A percentile compares a stretch with the other conserved stretches of the same genome.
Evolutionary conservation across 2,888 invertebrate genomes (phyloP).

Genomic region (Crioceris asparagi): DNA sequence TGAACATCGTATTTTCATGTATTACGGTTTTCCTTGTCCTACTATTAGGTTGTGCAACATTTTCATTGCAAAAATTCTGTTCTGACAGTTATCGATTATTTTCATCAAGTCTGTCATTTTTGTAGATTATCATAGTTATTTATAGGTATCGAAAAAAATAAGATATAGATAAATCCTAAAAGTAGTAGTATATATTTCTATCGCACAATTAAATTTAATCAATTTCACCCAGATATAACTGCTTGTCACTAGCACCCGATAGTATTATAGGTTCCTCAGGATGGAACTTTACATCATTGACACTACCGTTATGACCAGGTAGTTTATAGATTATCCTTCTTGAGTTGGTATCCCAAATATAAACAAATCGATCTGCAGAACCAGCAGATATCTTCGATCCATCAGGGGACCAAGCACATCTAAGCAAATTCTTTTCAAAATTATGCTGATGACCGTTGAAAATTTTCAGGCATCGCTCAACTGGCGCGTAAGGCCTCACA

Average conservation of each 20-base stretch:
- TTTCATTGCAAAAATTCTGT: too few relatives aligned
- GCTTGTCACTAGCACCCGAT: conserved; percentile 93
- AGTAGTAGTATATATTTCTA: too few relatives aligned
- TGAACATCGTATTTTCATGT: too few relatives aligned
- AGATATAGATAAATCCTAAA: too few relatives aligned
- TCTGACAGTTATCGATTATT: too few relatives aligned
- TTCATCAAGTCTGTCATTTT: too few relatives aligned
- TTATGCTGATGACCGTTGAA: conserved; percentile 80
- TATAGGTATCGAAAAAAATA: too few relatives aligned
- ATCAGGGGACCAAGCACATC: conserved; percentile 44
- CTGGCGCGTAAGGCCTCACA: conserved; percentile 86
- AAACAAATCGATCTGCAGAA: conserved; percentile 90
- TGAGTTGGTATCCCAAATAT: conserved; percentile 94
- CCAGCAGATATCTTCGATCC: conserved; percentile 53
- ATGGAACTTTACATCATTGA: conserved; percentile 95
- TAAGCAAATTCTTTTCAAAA: conserved; percentile 91
- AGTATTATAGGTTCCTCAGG: conserved; percentile 85
- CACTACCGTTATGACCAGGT: conserved; percentile 95
- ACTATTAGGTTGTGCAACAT: too few relatives aligned
- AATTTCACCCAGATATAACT: conserved; percentile 91
- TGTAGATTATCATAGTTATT: too few relatives aligned
- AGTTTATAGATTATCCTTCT: conserved; percentile 89
- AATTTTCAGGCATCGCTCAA: conserved; percentile 87
- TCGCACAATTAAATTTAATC: conserved; percentile 40
- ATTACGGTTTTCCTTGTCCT: too few relatives aligned